Conservation (phyloP, 2,113 vertebrate genomes). For the Crotalus tigris region DNA sequence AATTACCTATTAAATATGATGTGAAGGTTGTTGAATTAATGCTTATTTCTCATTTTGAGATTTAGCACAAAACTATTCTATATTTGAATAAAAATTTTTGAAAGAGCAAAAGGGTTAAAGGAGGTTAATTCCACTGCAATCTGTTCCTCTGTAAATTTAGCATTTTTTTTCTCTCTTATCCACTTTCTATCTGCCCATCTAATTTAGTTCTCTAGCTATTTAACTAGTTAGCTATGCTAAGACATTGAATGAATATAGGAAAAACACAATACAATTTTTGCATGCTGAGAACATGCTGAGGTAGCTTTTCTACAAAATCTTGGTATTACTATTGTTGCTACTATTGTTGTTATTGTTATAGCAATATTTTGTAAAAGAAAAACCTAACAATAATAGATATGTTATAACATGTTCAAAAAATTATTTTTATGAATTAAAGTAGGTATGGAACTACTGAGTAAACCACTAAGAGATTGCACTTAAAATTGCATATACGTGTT, state of each 20-base stretch:
- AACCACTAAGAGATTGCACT: background rate
- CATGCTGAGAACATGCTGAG: background rate
- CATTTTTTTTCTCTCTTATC: background rate
- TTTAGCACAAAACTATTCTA: background rate
- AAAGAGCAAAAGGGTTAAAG: background rate
- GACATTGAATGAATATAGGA: background rate
- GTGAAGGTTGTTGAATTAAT: background rate
- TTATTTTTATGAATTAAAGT: background rate
- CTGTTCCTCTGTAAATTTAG: background rate
- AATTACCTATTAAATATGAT: background rate
- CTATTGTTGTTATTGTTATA: background rate
- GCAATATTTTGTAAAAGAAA: background rate
- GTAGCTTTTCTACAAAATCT: background rate
- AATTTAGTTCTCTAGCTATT: background rate
- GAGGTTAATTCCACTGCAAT: background rate
- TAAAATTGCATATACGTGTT: background rate
- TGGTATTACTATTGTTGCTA: background rate
- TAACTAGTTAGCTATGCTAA: background rate
- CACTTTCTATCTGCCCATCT: background rate
- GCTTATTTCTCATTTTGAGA: background rate
- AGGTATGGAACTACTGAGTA: background rate
- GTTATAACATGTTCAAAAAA: background rate
- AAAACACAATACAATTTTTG: background rate
- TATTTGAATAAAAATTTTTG: background rate
- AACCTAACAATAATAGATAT: background rate